Evolutionary conservation across 1,140 invertebrate genomes (phyloP), one percentile per base, ranked within the genome.

Genomic region (Zeugodacus cucurbitae): DNA sequence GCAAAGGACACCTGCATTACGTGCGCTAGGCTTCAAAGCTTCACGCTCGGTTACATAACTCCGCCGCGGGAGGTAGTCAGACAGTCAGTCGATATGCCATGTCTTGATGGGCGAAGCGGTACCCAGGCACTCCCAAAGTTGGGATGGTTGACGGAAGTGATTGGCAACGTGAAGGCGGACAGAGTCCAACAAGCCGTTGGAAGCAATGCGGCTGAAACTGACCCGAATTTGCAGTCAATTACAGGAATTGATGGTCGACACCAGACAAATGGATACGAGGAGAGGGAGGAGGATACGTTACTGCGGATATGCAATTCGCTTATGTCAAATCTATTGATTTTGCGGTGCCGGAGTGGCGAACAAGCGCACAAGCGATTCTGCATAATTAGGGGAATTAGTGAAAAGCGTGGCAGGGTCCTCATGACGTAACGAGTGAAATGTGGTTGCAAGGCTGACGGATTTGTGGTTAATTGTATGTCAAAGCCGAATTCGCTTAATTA

Each of bases 261-360:
- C 67, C 67, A 37, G 34, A 1, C 67, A 41, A 34, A 5, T 10
- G 11, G 32, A 22, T 37, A 22, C 0, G 6, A n/a, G 58, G 58
- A 22, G 10, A 4, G 58, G 5, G 58, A 20, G 48, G 14, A 3
- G 3, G 3, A 20, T 17, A 17, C 1, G 11, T 54, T 54, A 17
- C 59, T 62, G 6, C 22, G 62, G 8, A 32, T 14, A 29, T 67
- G 62, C 62, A 67, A 67, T 67, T 67, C 32, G 32, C 17, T 37
- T 74, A 41, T n/a, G 37, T 74, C 14, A 74, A 74, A 74, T 37
- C 17, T 74, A 74, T 74, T 74, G 67, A 74, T 74, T 74, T 74
- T 41, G 67, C 34, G 67, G 67, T 74, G 67, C 34, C 67, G 11
- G 67, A 1, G 34, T 37, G 67, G 17, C 34, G 34, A n/a, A 14